These are phyloP conservation scores for Spisula subtruncata DNA, from an alignment of 2,888 invertebrate species.

Conservation along the genomic window DNA sequence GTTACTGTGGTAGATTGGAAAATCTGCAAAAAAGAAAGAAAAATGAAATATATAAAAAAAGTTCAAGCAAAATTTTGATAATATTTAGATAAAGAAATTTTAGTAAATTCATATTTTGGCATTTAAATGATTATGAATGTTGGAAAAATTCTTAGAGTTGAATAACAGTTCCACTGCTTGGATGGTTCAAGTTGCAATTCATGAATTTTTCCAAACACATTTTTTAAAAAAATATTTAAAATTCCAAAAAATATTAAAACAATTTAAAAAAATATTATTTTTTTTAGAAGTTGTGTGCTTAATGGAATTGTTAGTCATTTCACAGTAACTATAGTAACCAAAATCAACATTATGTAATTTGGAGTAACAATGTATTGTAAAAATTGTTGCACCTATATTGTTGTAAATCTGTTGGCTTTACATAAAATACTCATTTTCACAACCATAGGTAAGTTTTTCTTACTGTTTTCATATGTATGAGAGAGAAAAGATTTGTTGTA, in stretches of 20 bases:
- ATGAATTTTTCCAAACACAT: too few relatives aligned
- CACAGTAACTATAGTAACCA: slow-evolving; percentile 17
- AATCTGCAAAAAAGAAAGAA: too few relatives aligned
- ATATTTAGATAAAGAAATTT: too few relatives aligned
- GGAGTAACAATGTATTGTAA: slow-evolving; percentile 43
- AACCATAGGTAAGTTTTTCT: slow-evolving; percentile 1
- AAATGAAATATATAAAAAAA: neutral
- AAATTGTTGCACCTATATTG: slow-evolving; percentile 43
- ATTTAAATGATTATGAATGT: neutral
- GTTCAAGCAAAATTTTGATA: neutral
- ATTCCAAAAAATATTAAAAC: neutral
- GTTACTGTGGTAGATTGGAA: slow-evolving; percentile 28
- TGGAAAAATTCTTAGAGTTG: neutral
- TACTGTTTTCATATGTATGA: neutral
- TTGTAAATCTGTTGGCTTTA: slow-evolving; percentile 50
- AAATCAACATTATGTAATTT: slow-evolving; percentile 30
- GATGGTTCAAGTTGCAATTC: neutral
- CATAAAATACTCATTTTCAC: neutral
- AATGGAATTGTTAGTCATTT: neutral
- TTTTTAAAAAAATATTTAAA: neutral
- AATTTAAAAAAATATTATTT: too few relatives aligned
- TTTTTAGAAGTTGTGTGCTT: neutral
- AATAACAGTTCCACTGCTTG: neutral
- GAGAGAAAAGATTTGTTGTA: neutral
- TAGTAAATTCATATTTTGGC: neutral